A percentile compares a stretch with the other conserved stretches of the same genome.
Evolutionary conservation across 2,113 vertebrate genomes (phyloP).

Genomic region (Ellobius talpinus): DNA sequence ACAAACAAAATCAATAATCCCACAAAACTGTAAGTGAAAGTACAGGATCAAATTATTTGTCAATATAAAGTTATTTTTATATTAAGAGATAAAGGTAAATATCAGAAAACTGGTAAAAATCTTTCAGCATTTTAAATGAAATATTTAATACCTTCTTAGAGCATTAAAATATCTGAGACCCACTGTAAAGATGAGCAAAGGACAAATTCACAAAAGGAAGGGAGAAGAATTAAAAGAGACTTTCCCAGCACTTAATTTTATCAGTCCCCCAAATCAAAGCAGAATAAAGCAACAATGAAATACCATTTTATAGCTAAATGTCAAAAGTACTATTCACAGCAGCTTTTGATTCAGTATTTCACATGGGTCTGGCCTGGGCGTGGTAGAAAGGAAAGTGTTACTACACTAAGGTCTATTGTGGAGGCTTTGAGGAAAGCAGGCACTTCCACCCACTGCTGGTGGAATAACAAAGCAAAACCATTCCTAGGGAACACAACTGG

Average conservation of each 20-base stretch:
- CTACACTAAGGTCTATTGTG: neutral
- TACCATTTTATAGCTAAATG: neutral
- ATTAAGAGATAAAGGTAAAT: slow-evolving; percentile 23
- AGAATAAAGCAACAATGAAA: neutral
- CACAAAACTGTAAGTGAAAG: neutral
- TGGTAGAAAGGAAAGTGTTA: neutral
- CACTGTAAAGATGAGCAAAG: neutral
- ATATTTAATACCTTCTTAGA: neutral
- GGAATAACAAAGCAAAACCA: neutral
- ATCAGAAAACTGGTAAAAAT: neutral
- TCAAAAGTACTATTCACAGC: neutral
- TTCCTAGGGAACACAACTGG: neutral
- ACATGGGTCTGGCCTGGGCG: neutral
- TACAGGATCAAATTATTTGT: neutral
- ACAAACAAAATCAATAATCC: neutral
- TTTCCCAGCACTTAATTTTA: neutral
- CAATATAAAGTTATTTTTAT: neutral
- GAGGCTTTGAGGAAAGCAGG: neutral
- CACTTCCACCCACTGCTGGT: neutral
- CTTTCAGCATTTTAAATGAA: slow-evolving; percentile 9
- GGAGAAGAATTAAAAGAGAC: neutral
- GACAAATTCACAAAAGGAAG: neutral
- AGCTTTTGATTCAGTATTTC: neutral
- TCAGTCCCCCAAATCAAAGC: neutral
- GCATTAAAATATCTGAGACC: neutral